Conservation (phyloP, 2,113 vertebrate species). For the Vulpes ferrilata region DNA sequence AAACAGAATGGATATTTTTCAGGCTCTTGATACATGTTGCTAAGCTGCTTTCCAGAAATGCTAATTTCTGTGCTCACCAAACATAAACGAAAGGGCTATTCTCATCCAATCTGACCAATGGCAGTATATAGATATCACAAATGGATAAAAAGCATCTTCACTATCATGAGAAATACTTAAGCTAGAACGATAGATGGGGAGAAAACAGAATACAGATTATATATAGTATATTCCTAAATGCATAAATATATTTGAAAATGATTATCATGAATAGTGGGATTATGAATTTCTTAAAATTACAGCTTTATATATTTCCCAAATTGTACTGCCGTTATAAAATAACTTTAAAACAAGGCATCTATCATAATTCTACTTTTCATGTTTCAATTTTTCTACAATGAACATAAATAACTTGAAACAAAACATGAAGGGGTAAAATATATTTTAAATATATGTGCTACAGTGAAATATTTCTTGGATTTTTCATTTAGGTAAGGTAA, state of each 20-base stretch:
- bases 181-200: background rate
- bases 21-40: background rate
- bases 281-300: background rate
- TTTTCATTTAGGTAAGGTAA: conserved; percentile 21
- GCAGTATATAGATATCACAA: background rate
- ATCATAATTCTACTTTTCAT: conserved; percentile 22
- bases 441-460: background rate
- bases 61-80: conserved; percentile 6
- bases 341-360: conserved; percentile 27
- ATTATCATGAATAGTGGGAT: background rate
- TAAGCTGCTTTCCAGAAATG: conserved; percentile 57
- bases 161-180: background rate
- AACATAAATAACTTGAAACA: conserved; percentile 56
- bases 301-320: conserved; percentile 37
- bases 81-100: conserved; percentile 31
- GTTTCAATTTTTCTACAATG: conserved; percentile 38
- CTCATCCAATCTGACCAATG: background rate
- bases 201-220: background rate
- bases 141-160: background rate
- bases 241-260: conserved; percentile 13
- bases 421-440: background rate
- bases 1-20: conserved; percentile 10
- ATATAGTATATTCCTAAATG: background rate
- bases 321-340: conserved; percentile 21
- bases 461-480: background rate